These are phyloP conservation scores for Prorops nasuta DNA, from an alignment of 1,140 invertebrate species.

Conservation along the genomic window DNA sequence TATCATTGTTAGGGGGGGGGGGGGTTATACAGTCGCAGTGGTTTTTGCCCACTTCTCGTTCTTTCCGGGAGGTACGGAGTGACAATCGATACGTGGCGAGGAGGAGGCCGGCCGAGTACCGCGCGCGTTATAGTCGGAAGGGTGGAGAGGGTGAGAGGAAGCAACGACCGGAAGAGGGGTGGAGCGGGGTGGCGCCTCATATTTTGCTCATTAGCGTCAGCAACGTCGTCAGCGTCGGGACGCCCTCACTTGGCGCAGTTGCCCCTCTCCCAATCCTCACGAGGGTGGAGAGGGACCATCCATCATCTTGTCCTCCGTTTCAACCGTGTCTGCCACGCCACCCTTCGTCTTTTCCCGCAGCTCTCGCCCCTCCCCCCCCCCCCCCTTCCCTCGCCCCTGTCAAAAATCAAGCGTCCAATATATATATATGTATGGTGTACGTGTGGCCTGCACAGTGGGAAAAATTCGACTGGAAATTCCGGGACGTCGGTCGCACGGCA, in stretches of 20 bases:
- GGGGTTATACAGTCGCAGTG: no score
- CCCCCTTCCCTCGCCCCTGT: not conserved
- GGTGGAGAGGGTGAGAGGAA: conserved; percentile 10
- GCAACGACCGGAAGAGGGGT: conserved; percentile 13
- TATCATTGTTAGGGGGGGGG: no score
- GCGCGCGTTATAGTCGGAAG: conserved; percentile 13
- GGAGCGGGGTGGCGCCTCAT: conserved; percentile 46
- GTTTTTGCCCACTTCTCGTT: conserved; percentile 23
- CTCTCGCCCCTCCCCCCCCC: conserved; percentile 2
- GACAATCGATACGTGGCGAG: conserved; percentile 48
- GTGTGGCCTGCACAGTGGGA: not conserved
- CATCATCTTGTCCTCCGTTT: conserved; percentile 52
- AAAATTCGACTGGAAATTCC: no score
- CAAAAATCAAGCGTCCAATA: not conserved
- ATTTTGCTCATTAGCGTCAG: conserved; percentile 58
- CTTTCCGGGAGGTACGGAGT: conserved; percentile 25
- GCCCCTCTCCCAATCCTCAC: conserved; percentile 3
- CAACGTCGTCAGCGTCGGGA: conserved; percentile 49
- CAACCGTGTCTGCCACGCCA: conserved; percentile 29
- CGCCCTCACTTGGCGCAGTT: conserved; percentile 42
- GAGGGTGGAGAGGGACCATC: conserved; percentile 46
- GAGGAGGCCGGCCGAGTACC: conserved; percentile 19
- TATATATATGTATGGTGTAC: not conserved
- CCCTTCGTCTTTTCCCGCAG: conserved; percentile 11
- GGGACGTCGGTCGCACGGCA: conserved; percentile 5